phyloP scores from a whole-genome alignment of 2,113 vertebrate species.

The Gorsachius goisagi region DNA sequence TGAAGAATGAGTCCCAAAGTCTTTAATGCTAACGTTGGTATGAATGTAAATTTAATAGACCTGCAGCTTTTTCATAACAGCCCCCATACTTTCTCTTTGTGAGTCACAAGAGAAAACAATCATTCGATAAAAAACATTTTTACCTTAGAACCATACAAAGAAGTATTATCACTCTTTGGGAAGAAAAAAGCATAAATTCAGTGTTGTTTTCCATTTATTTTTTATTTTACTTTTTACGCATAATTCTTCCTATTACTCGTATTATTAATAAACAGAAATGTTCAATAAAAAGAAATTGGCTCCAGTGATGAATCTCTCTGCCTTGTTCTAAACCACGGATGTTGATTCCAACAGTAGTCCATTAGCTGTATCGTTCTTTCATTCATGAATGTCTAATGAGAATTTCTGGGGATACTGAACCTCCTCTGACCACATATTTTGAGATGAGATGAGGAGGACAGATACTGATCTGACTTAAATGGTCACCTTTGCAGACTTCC shows the following conservation, averaged over 20 bases:
- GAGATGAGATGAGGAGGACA: neutral
- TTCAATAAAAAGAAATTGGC: neutral
- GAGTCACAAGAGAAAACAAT: constrained; percentile 19
- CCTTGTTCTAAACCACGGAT: neutral
- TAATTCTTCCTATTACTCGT: neutral
- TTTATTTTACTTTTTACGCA: neutral
- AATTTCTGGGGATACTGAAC: neutral
- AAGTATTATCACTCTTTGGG: neutral
- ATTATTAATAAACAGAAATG: neutral
- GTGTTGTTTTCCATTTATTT: neutral
- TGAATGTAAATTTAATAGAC: constrained; percentile 23
- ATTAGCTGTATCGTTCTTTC: rapidly evolving
- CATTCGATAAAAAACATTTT: neutral
- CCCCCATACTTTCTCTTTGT: neutral
- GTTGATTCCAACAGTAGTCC: neutral
- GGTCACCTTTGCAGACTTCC: neutral
- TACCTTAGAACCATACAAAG: neutral
- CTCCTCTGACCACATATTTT: neutral
- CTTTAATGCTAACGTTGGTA: neutral
- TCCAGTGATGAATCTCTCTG: neutral
- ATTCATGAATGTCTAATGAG: neutral
- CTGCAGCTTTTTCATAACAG: neutral
- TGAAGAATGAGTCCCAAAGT: neutral
- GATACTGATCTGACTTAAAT: neutral
- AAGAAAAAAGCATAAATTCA: neutral